Conservation (phyloP, 2,797 vertebrate genomes). For the Poecilia picta region DNA sequence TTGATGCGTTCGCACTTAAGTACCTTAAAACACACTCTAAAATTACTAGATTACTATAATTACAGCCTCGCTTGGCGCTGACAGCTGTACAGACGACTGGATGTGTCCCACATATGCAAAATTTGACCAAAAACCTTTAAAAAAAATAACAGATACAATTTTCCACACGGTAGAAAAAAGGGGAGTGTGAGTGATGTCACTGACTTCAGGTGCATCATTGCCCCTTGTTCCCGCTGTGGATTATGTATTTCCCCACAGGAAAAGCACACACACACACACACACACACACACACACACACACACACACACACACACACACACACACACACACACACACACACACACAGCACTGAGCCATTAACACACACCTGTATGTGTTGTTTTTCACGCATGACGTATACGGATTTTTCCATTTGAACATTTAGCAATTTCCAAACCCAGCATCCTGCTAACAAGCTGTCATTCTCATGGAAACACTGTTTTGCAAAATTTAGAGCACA, state of each 20-base stretch:
- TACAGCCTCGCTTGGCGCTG: slow-evolving; percentile 15
- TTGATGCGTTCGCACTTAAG: slow-evolving; percentile 11
- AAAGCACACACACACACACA: neutral
- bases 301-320: no score
- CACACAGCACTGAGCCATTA: neutral
- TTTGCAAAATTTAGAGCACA: slow-evolving; percentile 3
- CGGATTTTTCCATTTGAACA: neutral
- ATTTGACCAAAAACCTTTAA: slow-evolving; percentile 30
- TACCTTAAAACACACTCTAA: slow-evolving; percentile 17
- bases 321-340: no score
- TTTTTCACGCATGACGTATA: slow-evolving; percentile 18
- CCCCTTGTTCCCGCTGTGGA: slow-evolving; percentile 12
- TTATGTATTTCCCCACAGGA: slow-evolving; percentile 32
- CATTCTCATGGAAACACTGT: slow-evolving; percentile 9
- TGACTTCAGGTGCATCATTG: slow-evolving; percentile 18
- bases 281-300: no score
- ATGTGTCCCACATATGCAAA: slow-evolving; percentile 32
- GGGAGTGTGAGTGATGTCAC: slow-evolving; percentile 14
- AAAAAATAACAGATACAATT: slow-evolving; percentile 47
- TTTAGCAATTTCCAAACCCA: slow-evolving; percentile 18
- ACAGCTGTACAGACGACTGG: slow-evolving; percentile 45
- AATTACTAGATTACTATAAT: slow-evolving; percentile 32
- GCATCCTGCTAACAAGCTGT: slow-evolving; percentile 34
- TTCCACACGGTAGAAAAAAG: slow-evolving; percentile 26
- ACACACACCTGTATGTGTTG: slow-evolving; percentile 15